Percentiles rank a stretch among this genome's conserved stretches.
Conservation (phyloP, 2,888 invertebrate genomes). For the Pollenia labialis region DNA sequence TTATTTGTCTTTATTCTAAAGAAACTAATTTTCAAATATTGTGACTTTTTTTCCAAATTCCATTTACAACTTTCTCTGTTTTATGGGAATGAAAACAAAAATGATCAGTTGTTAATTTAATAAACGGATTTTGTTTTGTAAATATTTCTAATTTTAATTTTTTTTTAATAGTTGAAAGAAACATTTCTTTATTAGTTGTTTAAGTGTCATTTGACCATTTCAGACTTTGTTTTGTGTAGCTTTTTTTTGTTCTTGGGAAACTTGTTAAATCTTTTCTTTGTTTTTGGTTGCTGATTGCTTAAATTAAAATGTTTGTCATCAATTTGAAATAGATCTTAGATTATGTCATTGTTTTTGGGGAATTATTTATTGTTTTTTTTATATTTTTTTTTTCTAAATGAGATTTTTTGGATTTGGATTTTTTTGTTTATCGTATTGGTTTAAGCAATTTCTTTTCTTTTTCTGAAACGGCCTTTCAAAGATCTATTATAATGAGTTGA, state of each 20-base stretch:
- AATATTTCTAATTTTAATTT: constrained; percentile 56
- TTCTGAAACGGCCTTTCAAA: background rate
- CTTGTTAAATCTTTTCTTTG: constrained; percentile 26
- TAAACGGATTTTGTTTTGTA: constrained; percentile 9
- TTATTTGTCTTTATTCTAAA: background rate
- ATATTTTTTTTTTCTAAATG: constrained; percentile 14
- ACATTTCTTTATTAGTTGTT: background rate
- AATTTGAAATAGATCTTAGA: constrained; percentile 63
- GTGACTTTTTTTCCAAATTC: background rate
- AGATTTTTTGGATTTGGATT: constrained; percentile 4
- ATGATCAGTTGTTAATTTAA: background rate
- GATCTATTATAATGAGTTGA: background rate
- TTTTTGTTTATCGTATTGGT: constrained; percentile 3
- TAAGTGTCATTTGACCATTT: background rate
- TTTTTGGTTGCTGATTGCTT: constrained; percentile 26
- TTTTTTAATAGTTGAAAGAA: constrained; percentile 2
- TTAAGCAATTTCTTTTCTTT: constrained; percentile 29
- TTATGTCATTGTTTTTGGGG: constrained; percentile 52
- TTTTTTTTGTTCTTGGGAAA: background rate
- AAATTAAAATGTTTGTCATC: constrained; percentile 62
- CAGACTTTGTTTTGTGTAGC: background rate
- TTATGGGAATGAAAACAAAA: background rate
- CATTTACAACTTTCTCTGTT: background rate
- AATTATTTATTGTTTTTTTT: constrained; percentile 21
- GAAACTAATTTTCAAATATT: background rate